Base-by-base conservation (phyloP, 2,113 vertebrate genomes). In the Syngnathus typhle region DNA sequence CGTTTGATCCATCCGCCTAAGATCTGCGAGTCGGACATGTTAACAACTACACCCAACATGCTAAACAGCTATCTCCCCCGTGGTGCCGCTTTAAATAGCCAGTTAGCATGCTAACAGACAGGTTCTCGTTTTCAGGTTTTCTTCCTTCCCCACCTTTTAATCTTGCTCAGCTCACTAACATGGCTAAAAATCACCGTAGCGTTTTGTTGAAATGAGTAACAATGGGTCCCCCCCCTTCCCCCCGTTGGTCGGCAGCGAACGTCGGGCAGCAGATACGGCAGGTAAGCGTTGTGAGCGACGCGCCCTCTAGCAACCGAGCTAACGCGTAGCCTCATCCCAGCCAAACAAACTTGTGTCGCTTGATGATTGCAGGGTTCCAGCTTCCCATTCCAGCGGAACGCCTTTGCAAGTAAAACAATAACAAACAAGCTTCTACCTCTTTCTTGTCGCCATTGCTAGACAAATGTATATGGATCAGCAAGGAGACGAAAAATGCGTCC, bases 401-500 rank as follows among this genome's bases (percentile, higher is more conserved):
- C 74, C 84, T 78, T 84, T 85, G 88, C 87, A 88, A 90, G 87
- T 88, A 83, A 83, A 56, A 84, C 88, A 81, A 78, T 90, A 92
- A 92, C 87, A 80, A 90, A 88, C 88, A 90, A 83, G 84, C 86
- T 93, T 89, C 90, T 92, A 91, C 88, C 83, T 92, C 85, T 91
- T 91, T 86, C 89, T 92, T 94, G 82, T 93, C 90, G 87, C 85
- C 87, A 77, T 89, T 86, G 85, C 85, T 93, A 97, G 95, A 97
- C 95, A 91, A 97, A 97, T 91, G 95, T 97, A 87, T 97, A 97
- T 91, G 95, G 93, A 86, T 96, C 95, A 87, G 95, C 95, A 86
- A 95, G 96, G 91, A 94, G 94, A 88, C 94, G 95, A 92, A 97
- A 97, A 94, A 96, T 97, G 95, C 93, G 95, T 88, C 95, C 95